Base-by-base conservation (phyloP, 2,888 invertebrate species). In the Cantharis lateralis region DNA sequence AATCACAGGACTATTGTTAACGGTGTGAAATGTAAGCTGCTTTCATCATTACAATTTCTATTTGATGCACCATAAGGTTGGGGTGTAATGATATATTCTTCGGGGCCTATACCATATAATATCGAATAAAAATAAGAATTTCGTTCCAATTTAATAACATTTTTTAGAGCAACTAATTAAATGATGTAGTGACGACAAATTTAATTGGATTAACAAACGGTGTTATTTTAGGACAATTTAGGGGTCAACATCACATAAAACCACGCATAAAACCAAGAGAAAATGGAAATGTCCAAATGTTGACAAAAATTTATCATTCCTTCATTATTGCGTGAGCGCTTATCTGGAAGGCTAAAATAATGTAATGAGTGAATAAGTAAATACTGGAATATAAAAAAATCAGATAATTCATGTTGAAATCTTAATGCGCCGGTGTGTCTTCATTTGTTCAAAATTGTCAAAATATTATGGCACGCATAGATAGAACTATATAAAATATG, bases 1-100 rank as follows among this genome's bases (percentile, higher is more conserved):
- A 88, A 88, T 88, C 88, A 88, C 87, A 84, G 86, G 86, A 77
- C 87, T 83, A 88, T 88, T 88, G 88, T 88, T 83, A 82, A 82
- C 82, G 87, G 88, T 88, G 88, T 87, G 88, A 88, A 88, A 86
- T 82, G 84, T 86, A 87, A 86, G 87, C 86, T 87, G 87, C 80
- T 80, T 74, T 72, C 78, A 68, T 74, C 76, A 78, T 78, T 78
- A 78, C 76, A 78, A 78, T 78, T 78, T 78, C 75, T 72, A 78
- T 78, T 78, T 76, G 74, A 78, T 74, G 73, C 74, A 74, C 74
- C 18, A 73, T 74, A 74, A 70, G 74, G 70, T 71, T 75, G 75
- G 78, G 78, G 78, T 78, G 78, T 64, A 75, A 72, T 75, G 75
- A 75, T 75, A 78, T 72, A 48, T 48, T 48, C 48, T 28, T 48